phyloP scores from a whole-genome alignment of 2,888 invertebrate genomes.

The Andrena marginata region DNA sequence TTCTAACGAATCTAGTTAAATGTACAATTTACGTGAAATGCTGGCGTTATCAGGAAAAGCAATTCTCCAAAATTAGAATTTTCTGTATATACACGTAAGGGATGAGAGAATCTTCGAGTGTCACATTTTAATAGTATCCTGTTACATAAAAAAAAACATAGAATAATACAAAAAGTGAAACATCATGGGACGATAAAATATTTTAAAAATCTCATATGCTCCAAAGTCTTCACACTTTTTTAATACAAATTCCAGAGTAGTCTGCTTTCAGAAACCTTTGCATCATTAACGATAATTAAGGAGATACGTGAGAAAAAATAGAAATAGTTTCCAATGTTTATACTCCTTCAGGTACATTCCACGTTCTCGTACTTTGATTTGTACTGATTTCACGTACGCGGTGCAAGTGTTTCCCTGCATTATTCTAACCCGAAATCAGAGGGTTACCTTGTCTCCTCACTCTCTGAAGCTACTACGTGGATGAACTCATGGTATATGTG shows the following conservation, averaged over 20 bases:
- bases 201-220: too few species aligned
- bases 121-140: too few species aligned
- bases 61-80: neutral
- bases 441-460: neutral
- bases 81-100: too few species aligned
- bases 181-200: too few species aligned
- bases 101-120: too few species aligned
- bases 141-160: too few species aligned
- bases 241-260: neutral
- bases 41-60: neutral
- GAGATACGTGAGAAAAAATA: neutral
- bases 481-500: constrained; percentile 33
- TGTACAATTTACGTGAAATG: neutral
- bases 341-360: neutral
- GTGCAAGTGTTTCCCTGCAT: neutral
- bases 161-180: too few species aligned
- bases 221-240: too few species aligned
- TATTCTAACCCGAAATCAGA: constrained; percentile 14
- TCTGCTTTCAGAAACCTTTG: neutral
- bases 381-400: neutral
- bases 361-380: neutral
- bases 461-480: constrained; percentile 23
- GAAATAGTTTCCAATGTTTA: neutral
- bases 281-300: neutral
- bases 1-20: neutral